Evolutionary conservation across 2,888 invertebrate species (phyloP), one percentile per base, ranked within the genome.

Genomic region (Diabrotica balteata): DNA sequence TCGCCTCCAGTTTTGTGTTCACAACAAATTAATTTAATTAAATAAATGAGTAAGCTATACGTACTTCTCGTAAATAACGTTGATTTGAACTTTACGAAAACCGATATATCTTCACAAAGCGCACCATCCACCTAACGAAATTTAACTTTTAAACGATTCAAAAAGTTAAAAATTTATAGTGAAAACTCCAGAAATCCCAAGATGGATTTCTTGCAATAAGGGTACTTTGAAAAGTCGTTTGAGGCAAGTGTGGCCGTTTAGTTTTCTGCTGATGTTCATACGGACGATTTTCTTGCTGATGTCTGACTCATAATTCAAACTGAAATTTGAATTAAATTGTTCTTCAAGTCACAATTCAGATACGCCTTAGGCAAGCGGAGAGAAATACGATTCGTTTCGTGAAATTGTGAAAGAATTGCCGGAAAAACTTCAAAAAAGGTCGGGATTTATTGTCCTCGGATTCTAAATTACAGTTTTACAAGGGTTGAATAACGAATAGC

Each of bases 141-240:
- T 54, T 43, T 7, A 54, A 54, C 54, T 54, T 54, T 44, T 54
- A 42, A 7, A 54, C 54, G 44, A 9, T 59, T 52, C 8, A 63
- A 61, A 65, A 63, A 68, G 60, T 60, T 63, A 44, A 51, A 65
- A 61, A 53, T 61, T 68, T 63, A 62, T 53, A n/a, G 8, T n/a
- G 22, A 53, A 60, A 58, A 64, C 43, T 61, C 60, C 44, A 66
- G 54, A 69, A 55, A 52, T 49, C 44, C 53, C 47, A 44, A 69
- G 65, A 66, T 66, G 59, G 66, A 72, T 72, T 66, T 58, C 57
- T 64, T 59, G 68, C 72, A 70, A 72, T 70, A 77, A 76, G 78
- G 78, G 78, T 76, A 79, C 78, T 79, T 80, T 77, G 76, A 77
- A 78, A 80, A 80, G 79, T 80, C 80, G 79, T 80, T 80, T 78